Conservation (phyloP, 1,140 invertebrate genomes). For the Hylyphantes graminicola region DNA sequence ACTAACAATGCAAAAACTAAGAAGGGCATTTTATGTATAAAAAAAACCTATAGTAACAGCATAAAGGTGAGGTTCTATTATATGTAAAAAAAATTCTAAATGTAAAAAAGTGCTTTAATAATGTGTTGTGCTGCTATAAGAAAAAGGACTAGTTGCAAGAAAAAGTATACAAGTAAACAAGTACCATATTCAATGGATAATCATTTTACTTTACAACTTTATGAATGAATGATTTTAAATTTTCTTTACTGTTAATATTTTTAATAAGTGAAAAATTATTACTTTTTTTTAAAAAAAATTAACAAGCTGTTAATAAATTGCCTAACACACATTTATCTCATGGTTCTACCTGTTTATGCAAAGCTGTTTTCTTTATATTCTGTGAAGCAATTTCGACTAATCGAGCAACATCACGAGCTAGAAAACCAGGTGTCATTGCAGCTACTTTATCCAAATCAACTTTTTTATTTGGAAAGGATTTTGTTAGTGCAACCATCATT, state of each 20-base stretch:
- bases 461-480: not conserved
- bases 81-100: not conserved
- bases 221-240: not conserved
- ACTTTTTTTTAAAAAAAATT: not conserved
- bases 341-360: not conserved
- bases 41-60: not conserved
- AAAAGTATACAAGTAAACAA: too few relatives aligned
- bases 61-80: too few relatives aligned
- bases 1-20: not conserved
- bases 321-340: not conserved
- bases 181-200: too few relatives aligned
- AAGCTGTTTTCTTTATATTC: not conserved
- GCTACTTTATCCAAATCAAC: conserved; percentile 65
- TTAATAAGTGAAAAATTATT: not conserved
- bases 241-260: not conserved
- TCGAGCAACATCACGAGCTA: conserved; percentile 69
- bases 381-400: conserved; percentile 64
- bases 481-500: conserved; percentile 61
- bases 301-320: not conserved
- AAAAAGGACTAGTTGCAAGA: too few relatives aligned
- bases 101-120: too few relatives aligned
- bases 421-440: conserved; percentile 70
- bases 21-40: not conserved
- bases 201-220: too few relatives aligned
- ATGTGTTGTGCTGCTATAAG: too few relatives aligned